Conservation (phyloP, 2,797 vertebrate species). For the Amphiprion clarkii region DNA sequence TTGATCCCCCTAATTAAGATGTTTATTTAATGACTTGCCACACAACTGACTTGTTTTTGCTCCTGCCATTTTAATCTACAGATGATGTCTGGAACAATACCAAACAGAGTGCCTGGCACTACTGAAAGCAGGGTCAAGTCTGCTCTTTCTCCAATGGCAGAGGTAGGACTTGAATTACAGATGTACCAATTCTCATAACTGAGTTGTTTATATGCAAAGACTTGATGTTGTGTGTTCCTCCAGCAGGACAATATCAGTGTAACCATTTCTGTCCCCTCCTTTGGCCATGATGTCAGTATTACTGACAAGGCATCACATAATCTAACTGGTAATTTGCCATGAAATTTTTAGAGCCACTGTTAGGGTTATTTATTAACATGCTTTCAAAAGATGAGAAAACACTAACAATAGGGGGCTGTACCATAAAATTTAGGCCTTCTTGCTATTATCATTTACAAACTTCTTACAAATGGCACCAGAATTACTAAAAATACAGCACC, state of each 20-base stretch:
- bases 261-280: neutral
- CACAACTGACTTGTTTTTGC: conserved; percentile 16
- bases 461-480: neutral
- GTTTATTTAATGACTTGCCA: neutral
- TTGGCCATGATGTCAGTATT: neutral
- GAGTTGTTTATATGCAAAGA: neutral
- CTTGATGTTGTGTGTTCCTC: neutral
- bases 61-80: conserved; percentile 35
- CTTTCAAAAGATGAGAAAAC: neutral
- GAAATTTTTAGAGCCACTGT: neutral
- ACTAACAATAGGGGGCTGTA: neutral
- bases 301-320: neutral
- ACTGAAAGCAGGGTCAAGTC: conserved; percentile 86
- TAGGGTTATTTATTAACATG: neutral
- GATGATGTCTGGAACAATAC: conserved; percentile 85
- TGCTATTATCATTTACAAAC: neutral
- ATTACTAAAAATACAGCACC: neutral
- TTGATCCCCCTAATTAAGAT: neutral
- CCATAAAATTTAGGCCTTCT: neutral
- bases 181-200: neutral
- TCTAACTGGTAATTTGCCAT: neutral
- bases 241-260: neutral
- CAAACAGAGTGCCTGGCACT: conserved; percentile 82
- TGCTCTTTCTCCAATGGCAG: conserved; percentile 86
- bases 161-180: conserved; percentile 71